These are phyloP conservation scores for Campopleginae sp. DNA, from an alignment of 2,888 invertebrate species.

Conservation along the genomic window DNA sequence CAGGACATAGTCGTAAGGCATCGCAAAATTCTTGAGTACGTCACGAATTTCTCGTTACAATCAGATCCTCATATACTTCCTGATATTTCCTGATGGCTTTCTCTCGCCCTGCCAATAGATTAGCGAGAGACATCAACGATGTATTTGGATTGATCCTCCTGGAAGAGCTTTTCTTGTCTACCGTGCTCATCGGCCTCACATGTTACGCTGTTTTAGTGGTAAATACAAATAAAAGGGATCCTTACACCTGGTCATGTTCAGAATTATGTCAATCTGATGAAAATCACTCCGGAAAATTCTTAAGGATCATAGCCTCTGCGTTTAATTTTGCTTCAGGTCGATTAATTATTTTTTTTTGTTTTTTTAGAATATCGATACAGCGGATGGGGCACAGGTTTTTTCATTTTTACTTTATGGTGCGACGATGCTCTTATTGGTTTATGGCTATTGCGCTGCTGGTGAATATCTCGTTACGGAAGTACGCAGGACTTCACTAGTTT, in stretches of 20 bases:
- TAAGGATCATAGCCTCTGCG: not conserved
- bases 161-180: slow-evolving; percentile 60
- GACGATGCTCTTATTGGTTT: slow-evolving; percentile 64
- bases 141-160: slow-evolving; percentile 59
- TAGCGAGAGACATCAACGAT: slow-evolving; percentile 58
- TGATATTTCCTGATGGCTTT: no score
- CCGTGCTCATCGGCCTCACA: slow-evolving; percentile 60
- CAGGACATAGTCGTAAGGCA: slow-evolving; percentile 36
- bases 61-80: not conserved
- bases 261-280: not conserved
- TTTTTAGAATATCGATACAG: slow-evolving; percentile 22
- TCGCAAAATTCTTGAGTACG: slow-evolving; percentile 52
- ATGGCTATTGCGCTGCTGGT: slow-evolving; percentile 70
- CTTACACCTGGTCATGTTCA: not conserved
- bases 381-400: slow-evolving; percentile 16
- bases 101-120: slow-evolving; percentile 15
- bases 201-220: slow-evolving; percentile 63
- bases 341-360: not conserved
- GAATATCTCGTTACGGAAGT: slow-evolving; percentile 70
- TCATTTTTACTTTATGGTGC: slow-evolving; percentile 30
- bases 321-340: not conserved
- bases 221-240: slow-evolving; percentile 9
- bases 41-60: not conserved
- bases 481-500: not conserved
- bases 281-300: not conserved